Base-by-base conservation (phyloP, 2,888 invertebrate genomes). In the Acronicta leporina region DNA sequence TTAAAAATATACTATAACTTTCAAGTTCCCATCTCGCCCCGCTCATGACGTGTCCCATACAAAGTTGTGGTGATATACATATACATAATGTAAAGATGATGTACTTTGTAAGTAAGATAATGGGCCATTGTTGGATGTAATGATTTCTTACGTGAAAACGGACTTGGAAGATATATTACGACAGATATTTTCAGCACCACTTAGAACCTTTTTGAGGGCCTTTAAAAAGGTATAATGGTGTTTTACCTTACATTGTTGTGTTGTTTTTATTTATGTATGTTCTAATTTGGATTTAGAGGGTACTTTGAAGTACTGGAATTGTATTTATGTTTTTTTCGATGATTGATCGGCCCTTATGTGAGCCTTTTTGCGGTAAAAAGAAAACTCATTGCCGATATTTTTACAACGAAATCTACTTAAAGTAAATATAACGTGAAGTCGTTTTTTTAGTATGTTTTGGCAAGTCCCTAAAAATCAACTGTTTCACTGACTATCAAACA, bases 71-170 rank as follows among this genome's bases (percentile, higher is more conserved):
- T 52, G 27, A 43, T 68, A 64, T 68, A 68, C 57, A 53, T 62
- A 58, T 69, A 73, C 62, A 73, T 73, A 77, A 75, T 73, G 58
- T 71, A 59, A 77, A 68, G 64, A 73, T 73, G 64, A 76, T 77
- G 77, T 73, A 75, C 75, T 80, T 79, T 74, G 77, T 78, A 78
- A 79, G 84, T 74, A 76, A 82, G 79, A 81, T 84, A 86, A 87
- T 85, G 82, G 82, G 66, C 46, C 55, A 66, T 65, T 76, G 79
- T 78, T 77, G 73, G 72, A 74, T 79, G 79, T 80, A 84, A 87
- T 86, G 82, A 86, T 86, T 85, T 84, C 81, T 80, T 77, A 75
- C 78, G 80, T 82, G 82, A 82, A 81, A 83, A 86, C 81, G 74
- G 61, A 77, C 77, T 68, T 53, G 61, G 56, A 45, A 67, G 77